phyloP scores from a whole-genome alignment of 64 coral and sea anemone genomes.

The Montipora capricornis region DNA sequence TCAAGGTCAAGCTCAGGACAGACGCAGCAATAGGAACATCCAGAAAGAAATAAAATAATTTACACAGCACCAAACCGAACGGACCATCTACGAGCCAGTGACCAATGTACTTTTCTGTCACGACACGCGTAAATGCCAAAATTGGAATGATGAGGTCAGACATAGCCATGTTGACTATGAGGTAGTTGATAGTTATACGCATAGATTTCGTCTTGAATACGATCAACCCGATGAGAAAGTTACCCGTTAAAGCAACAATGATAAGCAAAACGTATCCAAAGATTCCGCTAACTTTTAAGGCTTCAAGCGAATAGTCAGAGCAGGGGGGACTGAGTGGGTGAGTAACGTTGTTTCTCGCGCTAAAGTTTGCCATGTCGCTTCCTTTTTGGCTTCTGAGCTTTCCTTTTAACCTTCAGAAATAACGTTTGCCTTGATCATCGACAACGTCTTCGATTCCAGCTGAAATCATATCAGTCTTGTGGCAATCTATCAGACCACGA shows the following conservation, averaged over 20 bases:
- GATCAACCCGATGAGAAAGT: constrained; percentile 10
- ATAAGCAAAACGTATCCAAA: constrained; percentile 11
- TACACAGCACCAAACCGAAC: constrained; percentile 1
- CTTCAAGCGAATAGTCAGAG: neutral
- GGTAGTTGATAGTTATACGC: constrained; percentile 38
- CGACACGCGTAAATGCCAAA: neutral
- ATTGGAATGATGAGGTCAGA: constrained; percentile 33
- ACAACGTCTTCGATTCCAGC: neutral
- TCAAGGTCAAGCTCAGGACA: constrained; percentile 20
- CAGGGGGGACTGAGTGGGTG: neutral
- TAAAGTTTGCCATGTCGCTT: neutral
- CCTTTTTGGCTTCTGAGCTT: neutral
- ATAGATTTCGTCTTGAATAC: constrained; percentile 38
- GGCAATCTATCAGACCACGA: neutral
- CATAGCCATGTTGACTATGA: constrained; percentile 51
- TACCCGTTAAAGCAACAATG: neutral
- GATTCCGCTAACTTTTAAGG: neutral
- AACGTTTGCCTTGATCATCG: neutral
- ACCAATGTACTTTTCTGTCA: neutral
- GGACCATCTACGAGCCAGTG: constrained; percentile 29
- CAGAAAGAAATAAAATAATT: constrained; percentile 16
- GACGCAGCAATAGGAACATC: constrained; percentile 31
- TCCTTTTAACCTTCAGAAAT: neutral
- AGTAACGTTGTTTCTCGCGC: neutral
- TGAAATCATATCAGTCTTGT: neutral